A percentile compares a stretch with the other conserved stretches of the same genome.
Conservation (phyloP, 2,113 vertebrate species). For the Cyanoderma ruficeps region DNA sequence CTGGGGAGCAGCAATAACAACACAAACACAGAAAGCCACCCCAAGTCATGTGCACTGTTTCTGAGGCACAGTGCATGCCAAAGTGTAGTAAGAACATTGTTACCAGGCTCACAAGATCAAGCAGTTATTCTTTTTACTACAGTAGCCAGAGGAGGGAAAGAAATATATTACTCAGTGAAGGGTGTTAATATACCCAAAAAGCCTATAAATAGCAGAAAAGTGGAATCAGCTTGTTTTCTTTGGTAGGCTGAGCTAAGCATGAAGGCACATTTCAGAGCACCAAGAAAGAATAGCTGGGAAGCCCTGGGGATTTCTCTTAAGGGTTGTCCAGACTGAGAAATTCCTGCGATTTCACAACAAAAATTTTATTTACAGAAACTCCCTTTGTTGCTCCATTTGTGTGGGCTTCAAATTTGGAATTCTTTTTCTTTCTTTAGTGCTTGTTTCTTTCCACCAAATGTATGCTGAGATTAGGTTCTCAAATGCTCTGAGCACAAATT, state of each 20-base stretch:
- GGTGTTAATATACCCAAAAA: not conserved
- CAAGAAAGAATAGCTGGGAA: not conserved
- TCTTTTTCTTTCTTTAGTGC: not conserved
- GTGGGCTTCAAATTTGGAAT: not conserved
- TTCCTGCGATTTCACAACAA: not conserved
- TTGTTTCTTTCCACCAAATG: not conserved
- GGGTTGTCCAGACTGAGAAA: not conserved
- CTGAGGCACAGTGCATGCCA: not conserved
- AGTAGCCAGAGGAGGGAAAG: not conserved
- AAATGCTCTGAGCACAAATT: not conserved
- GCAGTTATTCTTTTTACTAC: not conserved
- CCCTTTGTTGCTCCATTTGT: not conserved
- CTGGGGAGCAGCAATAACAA: not conserved
- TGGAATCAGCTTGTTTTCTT: not conserved
- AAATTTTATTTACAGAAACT: not conserved
- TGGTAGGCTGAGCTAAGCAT: not conserved
- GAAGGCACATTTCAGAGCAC: not conserved
- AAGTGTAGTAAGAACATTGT: not conserved
- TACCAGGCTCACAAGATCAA: accelerated
- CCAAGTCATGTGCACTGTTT: accelerated
- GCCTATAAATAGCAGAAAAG: not conserved
- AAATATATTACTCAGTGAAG: not conserved
- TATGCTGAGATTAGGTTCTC: constrained; percentile 4
- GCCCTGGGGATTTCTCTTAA: not conserved
- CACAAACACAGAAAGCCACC: not conserved